Evolutionary conservation across 1,140 invertebrate species (phyloP).

Genomic region (Cyphomyrmex costatus): DNA sequence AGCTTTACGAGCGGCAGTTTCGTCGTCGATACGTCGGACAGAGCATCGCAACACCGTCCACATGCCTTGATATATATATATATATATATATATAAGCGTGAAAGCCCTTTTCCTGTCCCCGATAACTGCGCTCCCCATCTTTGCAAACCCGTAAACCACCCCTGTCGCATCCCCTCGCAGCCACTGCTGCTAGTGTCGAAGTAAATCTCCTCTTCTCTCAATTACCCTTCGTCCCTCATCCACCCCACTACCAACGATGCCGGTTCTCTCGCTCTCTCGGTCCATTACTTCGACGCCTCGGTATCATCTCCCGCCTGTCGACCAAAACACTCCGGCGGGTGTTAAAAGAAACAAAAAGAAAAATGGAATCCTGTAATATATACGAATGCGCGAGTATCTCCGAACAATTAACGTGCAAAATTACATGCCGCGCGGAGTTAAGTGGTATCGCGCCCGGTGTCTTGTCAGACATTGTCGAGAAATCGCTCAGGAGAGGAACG

Average conservation of each 20-base stretch:
- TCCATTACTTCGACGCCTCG: slow-evolving; percentile 72
- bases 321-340: slow-evolving; percentile 60
- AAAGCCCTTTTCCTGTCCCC: slow-evolving; percentile 55
- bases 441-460: neutral
- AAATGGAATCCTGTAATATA: neutral
- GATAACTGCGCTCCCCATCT: slow-evolving; percentile 72
- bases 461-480: slow-evolving; percentile 30
- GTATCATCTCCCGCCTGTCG: slow-evolving; percentile 69
- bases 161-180: slow-evolving; percentile 68
- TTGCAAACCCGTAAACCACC: slow-evolving; percentile 73
- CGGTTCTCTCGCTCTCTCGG: slow-evolving; percentile 69
- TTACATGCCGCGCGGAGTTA: slow-evolving; percentile 34
- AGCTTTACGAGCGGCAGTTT: slow-evolving; percentile 76
- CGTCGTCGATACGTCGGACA: slow-evolving; percentile 62
- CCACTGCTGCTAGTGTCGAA: slow-evolving; percentile 73
- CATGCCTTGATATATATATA: neutral
- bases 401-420: slow-evolving; percentile 40
- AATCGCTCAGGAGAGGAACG: neutral
- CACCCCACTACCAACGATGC: slow-evolving; percentile 54
- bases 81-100: neutral
- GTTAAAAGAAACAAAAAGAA: slow-evolving; percentile 64
- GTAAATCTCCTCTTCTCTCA: slow-evolving; percentile 87
- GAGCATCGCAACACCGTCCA: slow-evolving; percentile 43
- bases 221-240: slow-evolving; percentile 82
- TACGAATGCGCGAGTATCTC: slow-evolving; percentile 21